These are phyloP conservation scores for Oncorhynchus tshawytscha DNA, from an alignment of 2,113 vertebrate species.

Conservation along the genomic window DNA sequence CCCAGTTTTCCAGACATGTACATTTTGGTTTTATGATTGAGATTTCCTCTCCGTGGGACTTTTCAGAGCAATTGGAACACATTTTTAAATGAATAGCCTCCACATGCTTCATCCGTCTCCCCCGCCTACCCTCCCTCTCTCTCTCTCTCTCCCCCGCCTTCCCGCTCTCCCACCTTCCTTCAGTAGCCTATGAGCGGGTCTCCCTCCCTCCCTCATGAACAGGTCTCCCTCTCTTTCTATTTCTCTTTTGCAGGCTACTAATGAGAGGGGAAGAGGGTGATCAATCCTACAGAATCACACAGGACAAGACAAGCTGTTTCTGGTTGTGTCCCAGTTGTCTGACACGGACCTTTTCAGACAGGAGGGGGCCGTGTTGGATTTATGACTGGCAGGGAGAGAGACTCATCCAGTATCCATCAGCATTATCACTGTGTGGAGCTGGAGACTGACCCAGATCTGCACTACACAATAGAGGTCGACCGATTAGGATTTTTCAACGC, in stretches of 20 bases:
- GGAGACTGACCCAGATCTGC: constrained; percentile 1
- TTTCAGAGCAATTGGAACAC: constrained; percentile 45
- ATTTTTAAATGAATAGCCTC: constrained; percentile 30
- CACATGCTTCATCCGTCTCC: constrained; percentile 10
- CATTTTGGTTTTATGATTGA: constrained; percentile 16
- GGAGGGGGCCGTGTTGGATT: constrained; percentile 44
- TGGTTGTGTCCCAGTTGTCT: constrained; percentile 48
- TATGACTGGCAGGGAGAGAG: constrained; percentile 31
- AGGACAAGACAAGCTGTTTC: constrained; percentile 61
- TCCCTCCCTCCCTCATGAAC: not conserved
- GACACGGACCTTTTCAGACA: constrained; percentile 62
- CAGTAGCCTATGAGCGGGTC: too few species aligned
- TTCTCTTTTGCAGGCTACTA: constrained; percentile 20
- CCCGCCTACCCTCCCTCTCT: not conserved
- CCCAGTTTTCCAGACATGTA: not conserved
- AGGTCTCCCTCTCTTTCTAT: not conserved
- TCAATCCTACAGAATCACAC: constrained; percentile 64
- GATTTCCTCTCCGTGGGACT: constrained; percentile 18
- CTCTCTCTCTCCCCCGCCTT: constrained; percentile 4
- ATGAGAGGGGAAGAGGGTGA: constrained; percentile 50
- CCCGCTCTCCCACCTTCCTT: constrained; percentile 6
- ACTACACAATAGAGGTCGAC: too few species aligned
- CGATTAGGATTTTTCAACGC: too few species aligned
- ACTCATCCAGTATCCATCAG: constrained; percentile 9
- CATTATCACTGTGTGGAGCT: constrained; percentile 19